Conservation (phyloP, 2,797 vertebrate genomes). For the Meriones psammophilus region DNA sequence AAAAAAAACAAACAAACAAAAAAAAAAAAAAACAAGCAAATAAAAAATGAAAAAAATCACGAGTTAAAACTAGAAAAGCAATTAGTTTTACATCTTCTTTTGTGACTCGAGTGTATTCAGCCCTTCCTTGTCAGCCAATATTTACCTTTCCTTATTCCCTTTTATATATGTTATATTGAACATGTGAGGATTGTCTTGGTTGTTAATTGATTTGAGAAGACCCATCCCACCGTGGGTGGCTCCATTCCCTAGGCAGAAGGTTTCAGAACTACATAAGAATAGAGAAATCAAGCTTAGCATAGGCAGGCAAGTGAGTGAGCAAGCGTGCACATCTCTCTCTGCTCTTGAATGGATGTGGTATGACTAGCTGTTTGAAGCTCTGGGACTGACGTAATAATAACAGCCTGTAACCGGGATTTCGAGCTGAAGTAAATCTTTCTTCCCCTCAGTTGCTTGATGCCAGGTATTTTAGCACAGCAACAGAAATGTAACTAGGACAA, state of each 20-base stretch:
- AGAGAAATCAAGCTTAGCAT: neutral
- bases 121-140: too few relatives aligned
- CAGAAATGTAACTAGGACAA: neutral
- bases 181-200: neutral
- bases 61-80: neutral
- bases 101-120: neutral
- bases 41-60: neutral
- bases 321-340: neutral
- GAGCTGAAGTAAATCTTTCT: neutral
- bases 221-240: neutral
- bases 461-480: neutral
- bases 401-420: neutral
- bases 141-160: neutral
- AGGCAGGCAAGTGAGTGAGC: neutral
- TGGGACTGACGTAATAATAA: neutral
- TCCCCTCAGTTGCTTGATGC: neutral
- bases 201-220: neutral
- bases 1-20: too few relatives aligned
- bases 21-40: neutral
- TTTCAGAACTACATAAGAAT: neutral
- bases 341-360: neutral
- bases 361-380: neutral
- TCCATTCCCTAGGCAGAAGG: neutral
- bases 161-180: neutral
- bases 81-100: neutral